Evolutionary conservation across 2,113 vertebrate genomes (phyloP).

Genomic region (Clupea harengus): DNA sequence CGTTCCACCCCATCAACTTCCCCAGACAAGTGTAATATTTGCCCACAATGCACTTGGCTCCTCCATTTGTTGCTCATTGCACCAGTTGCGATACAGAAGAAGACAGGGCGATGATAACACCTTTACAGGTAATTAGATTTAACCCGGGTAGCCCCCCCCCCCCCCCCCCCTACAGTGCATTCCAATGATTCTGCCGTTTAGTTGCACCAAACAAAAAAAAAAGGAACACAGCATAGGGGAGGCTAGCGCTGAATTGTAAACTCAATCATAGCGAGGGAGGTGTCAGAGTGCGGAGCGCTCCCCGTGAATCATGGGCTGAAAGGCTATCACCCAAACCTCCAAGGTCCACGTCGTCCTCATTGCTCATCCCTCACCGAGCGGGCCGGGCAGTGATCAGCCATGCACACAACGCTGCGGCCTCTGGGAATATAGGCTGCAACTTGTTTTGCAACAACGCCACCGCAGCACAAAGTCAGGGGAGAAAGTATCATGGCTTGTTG

Average conservation of each 20-base stretch:
- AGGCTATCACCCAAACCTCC: conserved; percentile 76
- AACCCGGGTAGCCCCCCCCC: background rate
- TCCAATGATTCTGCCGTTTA: conserved; percentile 63
- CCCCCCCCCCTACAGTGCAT: background rate
- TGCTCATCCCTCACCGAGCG: conserved; percentile 63
- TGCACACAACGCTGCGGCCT: conserved; percentile 59
- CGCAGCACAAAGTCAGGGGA: background rate
- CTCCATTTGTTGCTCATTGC: background rate
- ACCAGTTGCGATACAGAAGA: conserved; percentile 24
- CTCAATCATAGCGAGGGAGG: conserved; percentile 68
- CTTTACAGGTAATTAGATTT: conserved; percentile 49
- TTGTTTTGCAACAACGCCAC: conserved; percentile 4
- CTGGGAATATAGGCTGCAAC: conserved; percentile 60
- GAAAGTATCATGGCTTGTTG: background rate
- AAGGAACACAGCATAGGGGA: conserved; percentile 43
- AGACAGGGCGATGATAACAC: conserved; percentile 17
- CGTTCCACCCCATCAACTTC: conserved; percentile 5
- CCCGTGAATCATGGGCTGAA: conserved; percentile 74
- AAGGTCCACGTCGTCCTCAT: conserved; percentile 72
- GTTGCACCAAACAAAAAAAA: conserved; percentile 51
- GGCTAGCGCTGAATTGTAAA: conserved; percentile 63
- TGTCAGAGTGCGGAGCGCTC: conserved; percentile 65
- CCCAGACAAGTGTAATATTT: conserved; percentile 35
- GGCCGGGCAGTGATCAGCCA: conserved; percentile 66
- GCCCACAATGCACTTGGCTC: conserved; percentile 15